Percentiles rank a stretch among this genome's conserved stretches.
Evolutionary conservation across 2,888 invertebrate species (phyloP).

Genomic region (Achlya flavicornis): DNA sequence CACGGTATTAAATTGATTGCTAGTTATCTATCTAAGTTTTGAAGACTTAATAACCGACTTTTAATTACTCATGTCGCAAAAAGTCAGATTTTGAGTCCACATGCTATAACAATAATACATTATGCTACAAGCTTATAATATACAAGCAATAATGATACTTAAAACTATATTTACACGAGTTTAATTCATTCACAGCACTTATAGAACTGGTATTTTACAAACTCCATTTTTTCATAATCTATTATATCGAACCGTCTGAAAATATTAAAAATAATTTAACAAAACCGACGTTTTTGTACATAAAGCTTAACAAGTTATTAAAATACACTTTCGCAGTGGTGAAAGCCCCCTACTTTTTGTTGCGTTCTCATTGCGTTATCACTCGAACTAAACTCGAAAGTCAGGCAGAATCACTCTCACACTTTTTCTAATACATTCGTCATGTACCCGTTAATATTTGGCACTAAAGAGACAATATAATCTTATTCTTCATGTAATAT

Average conservation of each 20-base stretch:
- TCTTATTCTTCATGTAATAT: background rate
- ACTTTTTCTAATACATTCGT: background rate
- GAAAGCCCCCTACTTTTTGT: background rate
- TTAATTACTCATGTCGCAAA: background rate
- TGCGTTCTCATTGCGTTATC: background rate
- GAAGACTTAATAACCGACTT: background rate
- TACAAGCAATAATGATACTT: conserved; percentile 42
- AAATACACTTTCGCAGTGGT: background rate
- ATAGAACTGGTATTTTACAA: conserved; percentile 57
- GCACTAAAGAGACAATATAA: background rate
- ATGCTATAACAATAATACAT: conserved; percentile 38
- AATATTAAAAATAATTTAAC: conserved; percentile 26
- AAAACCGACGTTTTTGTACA: conserved; percentile 25
- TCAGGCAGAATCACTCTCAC: background rate
- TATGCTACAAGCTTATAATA: conserved; percentile 35
- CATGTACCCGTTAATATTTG: conserved; percentile 7
- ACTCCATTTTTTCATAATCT: conserved; percentile 40
- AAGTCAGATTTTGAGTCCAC: conserved; percentile 38
- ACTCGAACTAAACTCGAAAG: background rate
- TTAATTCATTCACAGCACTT: conserved; percentile 58
- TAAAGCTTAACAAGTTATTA: background rate
- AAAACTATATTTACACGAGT: conserved; percentile 51
- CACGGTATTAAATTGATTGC: background rate
- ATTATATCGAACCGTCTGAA: conserved; percentile 23
- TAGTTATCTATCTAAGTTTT: background rate